Base-by-base conservation (phyloP, 2,113 vertebrate species). In the Thunnus maccoyii region DNA sequence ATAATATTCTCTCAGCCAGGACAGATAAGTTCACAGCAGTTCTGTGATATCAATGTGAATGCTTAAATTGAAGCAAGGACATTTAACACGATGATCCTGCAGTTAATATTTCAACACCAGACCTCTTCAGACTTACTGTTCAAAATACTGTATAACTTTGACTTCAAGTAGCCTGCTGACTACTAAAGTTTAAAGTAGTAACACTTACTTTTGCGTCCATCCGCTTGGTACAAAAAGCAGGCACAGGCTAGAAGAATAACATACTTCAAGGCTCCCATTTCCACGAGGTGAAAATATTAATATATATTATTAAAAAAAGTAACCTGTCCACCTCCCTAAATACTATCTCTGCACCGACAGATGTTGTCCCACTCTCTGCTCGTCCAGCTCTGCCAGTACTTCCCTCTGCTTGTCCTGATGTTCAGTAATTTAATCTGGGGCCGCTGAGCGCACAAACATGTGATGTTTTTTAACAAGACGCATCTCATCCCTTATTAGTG, bases 381-480 rank as follows among this genome's bases (percentile, higher is more conserved):
- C 57, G 22, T 44, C 48, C 65, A 67, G 60, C 79, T 81, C 77
- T 72, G 25, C 13, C 9, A 67, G 41, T 27, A 2, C 57, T 16
- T 67, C 65, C 63, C 58, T 9, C 61, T 75, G 57, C 20, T 41
- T 54, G 51, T 54, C 72, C 77, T 57, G 65, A 14, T 57, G 75
- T 66, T 54, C 50, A 22, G 8, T 86, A 83, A 94, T 94, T 88
- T 76, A 94, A 94, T 93, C 74, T 67, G 72, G 55, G 70, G 56
- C 47, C 54, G 61, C 72, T 76, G 87, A 73, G 85, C 72, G 22
- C 90, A 80, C 72, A 74, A 80, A 83, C 95, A 95, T 94, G 95
- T 95, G 95, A 94, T 64, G 84, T 73, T 77, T 83, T 82, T 70
- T 94, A 95, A 96, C 90, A 62, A 91, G 95, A 92, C 84, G 92